These are phyloP conservation scores for Barypeithes pellucidus DNA, from an alignment of 2,888 invertebrate genomes.

Conservation along the genomic window DNA sequence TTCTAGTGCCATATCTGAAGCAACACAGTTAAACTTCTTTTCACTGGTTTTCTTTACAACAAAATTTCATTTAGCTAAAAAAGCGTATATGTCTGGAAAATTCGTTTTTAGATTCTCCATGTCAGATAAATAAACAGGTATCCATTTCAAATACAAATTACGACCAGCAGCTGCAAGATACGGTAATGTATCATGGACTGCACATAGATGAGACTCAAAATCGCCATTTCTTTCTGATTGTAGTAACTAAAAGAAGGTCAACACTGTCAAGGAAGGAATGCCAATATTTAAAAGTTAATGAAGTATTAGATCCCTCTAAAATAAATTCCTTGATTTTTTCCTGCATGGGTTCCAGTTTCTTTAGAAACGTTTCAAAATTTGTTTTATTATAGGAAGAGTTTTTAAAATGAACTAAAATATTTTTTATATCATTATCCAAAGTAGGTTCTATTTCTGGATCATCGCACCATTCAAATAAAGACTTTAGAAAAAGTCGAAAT, in stretches of 20 bases:
- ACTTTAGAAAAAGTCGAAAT: background rate
- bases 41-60: conserved; percentile 51
- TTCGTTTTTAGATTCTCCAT: conserved; percentile 8
- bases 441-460: too few relatives aligned
- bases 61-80: conserved; percentile 51
- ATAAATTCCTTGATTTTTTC: too few relatives aligned
- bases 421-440: too few relatives aligned
- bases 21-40: conserved; percentile 55
- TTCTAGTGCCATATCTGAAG: conserved; percentile 54
- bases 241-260: too few relatives aligned
- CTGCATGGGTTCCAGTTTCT: too few relatives aligned
- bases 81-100: background rate
- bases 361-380: too few relatives aligned
- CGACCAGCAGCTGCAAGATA: conserved; percentile 52
- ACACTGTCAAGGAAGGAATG: background rate
- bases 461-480: background rate
- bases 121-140: conserved; percentile 9
- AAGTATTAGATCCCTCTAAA: too few relatives aligned
- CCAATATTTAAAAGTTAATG: conserved; percentile 29
- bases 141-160: conserved; percentile 36
- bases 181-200: conserved; percentile 31
- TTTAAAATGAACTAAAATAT: too few relatives aligned
- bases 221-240: conserved; percentile 7
- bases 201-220: background rate
- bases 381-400: too few relatives aligned